These are phyloP conservation scores for Hipposideros larvatus DNA, from an alignment of 2,797 vertebrate genomes.

Conservation along the genomic window DNA sequence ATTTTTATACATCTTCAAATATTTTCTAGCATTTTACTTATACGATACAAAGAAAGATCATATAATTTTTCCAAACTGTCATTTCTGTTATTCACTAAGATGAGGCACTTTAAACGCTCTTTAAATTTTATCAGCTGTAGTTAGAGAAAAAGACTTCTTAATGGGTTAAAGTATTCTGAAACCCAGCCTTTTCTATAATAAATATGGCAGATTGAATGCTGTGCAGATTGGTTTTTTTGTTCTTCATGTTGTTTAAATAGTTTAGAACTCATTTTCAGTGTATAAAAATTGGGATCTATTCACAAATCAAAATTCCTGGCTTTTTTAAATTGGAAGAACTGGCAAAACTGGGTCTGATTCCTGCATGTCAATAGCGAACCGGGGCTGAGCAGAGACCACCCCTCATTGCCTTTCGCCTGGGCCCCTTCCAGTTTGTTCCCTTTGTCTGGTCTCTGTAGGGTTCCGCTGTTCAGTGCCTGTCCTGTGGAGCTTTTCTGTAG, in stretches of 20 bases:
- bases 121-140: not conserved
- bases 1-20: constrained; percentile 14
- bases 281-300: not conserved
- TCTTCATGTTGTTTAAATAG: constrained; percentile 5
- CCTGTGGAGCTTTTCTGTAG: not conserved
- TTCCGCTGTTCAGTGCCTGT: not conserved
- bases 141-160: not conserved
- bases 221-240: not conserved
- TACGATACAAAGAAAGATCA: not conserved
- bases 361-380: fast-evolving
- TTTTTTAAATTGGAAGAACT: constrained; percentile 12
- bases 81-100: not conserved
- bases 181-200: not conserved
- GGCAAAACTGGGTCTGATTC: not conserved
- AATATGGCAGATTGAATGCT: not conserved
- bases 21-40: constrained; percentile 49
- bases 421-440: not conserved
- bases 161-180: constrained; percentile 44
- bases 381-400: not conserved
- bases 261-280: not conserved
- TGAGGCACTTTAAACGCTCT: not conserved
- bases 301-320: not conserved
- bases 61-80: not conserved
- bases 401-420: fast-evolving
- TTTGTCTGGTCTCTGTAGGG: not conserved